Percentiles rank a stretch among this genome's conserved stretches.
phyloP scores from a whole-genome alignment of 2,113 vertebrate species.

The Oryzias woworae region DNA sequence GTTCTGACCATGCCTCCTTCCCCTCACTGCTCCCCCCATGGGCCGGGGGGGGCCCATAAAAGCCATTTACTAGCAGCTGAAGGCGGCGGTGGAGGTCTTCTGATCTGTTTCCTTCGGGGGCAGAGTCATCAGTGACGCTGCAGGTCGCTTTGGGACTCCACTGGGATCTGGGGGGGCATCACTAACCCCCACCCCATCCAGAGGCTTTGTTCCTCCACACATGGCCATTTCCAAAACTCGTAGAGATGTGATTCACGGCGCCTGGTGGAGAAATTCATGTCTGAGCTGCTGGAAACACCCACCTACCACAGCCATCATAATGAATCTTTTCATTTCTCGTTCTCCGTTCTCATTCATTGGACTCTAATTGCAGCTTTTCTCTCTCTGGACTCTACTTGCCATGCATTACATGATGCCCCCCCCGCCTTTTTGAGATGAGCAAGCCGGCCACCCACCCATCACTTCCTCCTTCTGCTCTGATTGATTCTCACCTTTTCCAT shows the following conservation, averaged over 20 bases:
- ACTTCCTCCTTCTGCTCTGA: slow-evolving; percentile 61
- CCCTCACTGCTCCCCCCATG: slow-evolving; percentile 44
- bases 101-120: slow-evolving; percentile 41
- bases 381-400: slow-evolving; percentile 49
- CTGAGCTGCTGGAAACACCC: slow-evolving; percentile 37
- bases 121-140: slow-evolving; percentile 27
- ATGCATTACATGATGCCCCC: slow-evolving; percentile 43
- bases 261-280: slow-evolving; percentile 51
- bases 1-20: slow-evolving; percentile 50
- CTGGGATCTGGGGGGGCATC: too few relatives aligned
- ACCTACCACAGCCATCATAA: slow-evolving; percentile 44
- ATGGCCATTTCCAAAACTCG: slow-evolving; percentile 18
- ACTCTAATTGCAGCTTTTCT: slow-evolving; percentile 53
- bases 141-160: neutral
- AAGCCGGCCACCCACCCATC: slow-evolving; percentile 45
- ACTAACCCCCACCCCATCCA: too few relatives aligned
- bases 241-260: slow-evolving; percentile 45
- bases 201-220: too few relatives aligned
- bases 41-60: slow-evolving; percentile 39
- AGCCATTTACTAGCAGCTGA: slow-evolving; percentile 58
- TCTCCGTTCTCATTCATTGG: slow-evolving; percentile 45
- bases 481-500: slow-evolving; percentile 79
- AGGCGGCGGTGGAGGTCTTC: slow-evolving; percentile 37
- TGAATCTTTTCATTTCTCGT: slow-evolving; percentile 53
- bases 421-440: slow-evolving; percentile 38